phyloP scores from a whole-genome alignment of 1,140 invertebrate species.

The Magallana ariakensis region DNA sequence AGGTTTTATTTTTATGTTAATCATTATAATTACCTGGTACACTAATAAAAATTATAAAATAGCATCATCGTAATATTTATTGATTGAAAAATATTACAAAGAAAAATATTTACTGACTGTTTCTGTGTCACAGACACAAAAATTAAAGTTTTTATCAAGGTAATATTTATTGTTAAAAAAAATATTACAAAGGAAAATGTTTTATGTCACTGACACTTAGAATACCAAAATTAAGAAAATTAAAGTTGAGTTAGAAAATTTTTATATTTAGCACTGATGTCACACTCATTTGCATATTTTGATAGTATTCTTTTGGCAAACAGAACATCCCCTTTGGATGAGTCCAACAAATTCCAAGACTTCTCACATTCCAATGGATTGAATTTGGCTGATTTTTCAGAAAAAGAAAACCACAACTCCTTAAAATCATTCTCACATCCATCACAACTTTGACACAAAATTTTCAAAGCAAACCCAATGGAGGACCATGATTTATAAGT shows the following conservation, averaged over 20 bases:
- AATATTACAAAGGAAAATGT: too few species aligned
- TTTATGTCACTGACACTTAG: too few species aligned
- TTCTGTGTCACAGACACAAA: too few species aligned
- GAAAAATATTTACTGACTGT: too few species aligned
- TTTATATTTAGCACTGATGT: not conserved
- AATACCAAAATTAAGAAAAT: too few species aligned
- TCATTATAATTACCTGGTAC: too few species aligned
- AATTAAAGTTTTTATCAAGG: too few species aligned
- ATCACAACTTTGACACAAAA: not conserved
- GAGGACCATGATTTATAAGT: constrained; percentile 11
- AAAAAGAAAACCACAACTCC: constrained; percentile 4
- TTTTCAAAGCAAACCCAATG: not conserved
- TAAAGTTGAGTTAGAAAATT: not conserved
- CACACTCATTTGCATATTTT: not conserved
- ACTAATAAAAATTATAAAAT: too few species aligned
- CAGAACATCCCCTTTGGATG: not conserved
- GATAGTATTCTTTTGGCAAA: not conserved
- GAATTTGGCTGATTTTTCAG: not conserved
- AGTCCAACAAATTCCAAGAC: not conserved
- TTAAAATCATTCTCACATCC: not conserved
- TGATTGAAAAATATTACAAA: too few species aligned
- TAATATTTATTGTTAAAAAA: too few species aligned
- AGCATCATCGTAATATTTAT: too few species aligned
- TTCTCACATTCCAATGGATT: not conserved
- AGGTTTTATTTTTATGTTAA: too few species aligned